A percentile compares a stretch with the other conserved stretches of the same genome.
These are phyloP conservation scores for Triops cancriformis DNA, from an alignment of 1,140 invertebrate genomes.

Conservation along the genomic window DNA sequence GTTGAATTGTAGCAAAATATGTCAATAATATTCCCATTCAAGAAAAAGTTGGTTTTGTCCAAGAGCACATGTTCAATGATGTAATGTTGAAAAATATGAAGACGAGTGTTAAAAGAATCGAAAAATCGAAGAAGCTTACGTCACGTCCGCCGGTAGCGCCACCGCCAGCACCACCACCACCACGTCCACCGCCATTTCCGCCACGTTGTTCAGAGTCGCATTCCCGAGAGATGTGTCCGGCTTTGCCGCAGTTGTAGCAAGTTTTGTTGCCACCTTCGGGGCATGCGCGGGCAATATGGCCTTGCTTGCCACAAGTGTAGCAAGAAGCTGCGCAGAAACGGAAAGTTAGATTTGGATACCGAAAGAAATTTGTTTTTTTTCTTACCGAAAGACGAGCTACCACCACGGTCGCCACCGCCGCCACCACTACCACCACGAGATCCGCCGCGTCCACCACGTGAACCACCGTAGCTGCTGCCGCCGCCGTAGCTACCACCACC, in stretches of 20 bases:
- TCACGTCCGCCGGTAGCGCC: constrained; percentile 18
- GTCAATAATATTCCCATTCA: no score
- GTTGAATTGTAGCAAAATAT: no score
- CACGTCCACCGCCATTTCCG: constrained; percentile 24
- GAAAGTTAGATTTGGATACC: neutral
- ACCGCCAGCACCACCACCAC: constrained; percentile 22
- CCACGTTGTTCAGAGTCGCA: constrained; percentile 46
- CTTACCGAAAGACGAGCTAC: constrained; percentile 17
- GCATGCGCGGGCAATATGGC: constrained; percentile 82
- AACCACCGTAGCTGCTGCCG: constrained; percentile 40
- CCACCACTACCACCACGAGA: constrained; percentile 17
- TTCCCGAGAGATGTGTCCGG: constrained; percentile 80
- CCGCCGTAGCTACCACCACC: constrained; percentile 55
- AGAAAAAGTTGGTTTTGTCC: no score
- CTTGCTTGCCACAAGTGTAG: constrained; percentile 80
- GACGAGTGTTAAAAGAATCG: no score
- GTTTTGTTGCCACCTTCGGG: constrained; percentile 59
- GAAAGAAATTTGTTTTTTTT: no score
- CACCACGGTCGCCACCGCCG: constrained; percentile 17
- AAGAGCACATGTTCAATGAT: no score
- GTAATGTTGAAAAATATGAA: no score
- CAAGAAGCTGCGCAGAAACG: constrained; percentile 50
- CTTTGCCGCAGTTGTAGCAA: constrained; percentile 80
- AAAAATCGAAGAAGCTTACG: no score
- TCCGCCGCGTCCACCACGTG: constrained; percentile 24